Evolutionary conservation across 92 coral and sea anemone species (phyloP).

Genomic region (Heteractis magnifica): DNA sequence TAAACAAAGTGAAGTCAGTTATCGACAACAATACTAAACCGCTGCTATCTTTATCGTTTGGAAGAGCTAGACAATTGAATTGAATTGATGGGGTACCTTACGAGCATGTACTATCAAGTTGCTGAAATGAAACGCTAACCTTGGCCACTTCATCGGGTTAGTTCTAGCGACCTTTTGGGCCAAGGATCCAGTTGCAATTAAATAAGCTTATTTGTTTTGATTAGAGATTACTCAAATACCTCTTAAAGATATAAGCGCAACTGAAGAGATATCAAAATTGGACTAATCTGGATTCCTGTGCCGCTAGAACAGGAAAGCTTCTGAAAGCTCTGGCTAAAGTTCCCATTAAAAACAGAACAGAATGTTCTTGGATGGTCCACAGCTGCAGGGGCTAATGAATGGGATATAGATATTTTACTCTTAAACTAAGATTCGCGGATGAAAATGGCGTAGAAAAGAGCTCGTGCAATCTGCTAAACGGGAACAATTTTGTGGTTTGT

Average conservation of each 20-base stretch:
- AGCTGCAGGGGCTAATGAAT: too few species aligned
- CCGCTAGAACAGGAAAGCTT: neutral
- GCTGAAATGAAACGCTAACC: constrained; percentile 9
- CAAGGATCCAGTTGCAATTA: neutral
- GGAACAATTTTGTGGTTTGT: neutral
- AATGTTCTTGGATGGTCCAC: too few species aligned
- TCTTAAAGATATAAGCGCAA: neutral
- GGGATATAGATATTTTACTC: too few species aligned
- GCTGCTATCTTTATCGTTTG: neutral
- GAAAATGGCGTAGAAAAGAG: neutral
- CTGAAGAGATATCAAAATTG: neutral
- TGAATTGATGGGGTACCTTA: neutral
- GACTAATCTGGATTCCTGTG: neutral
- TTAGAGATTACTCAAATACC: neutral
- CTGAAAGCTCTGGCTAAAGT: too few species aligned
- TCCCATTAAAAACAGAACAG: too few species aligned
- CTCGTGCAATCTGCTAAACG: neutral
- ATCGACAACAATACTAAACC: neutral
- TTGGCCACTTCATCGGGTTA: neutral
- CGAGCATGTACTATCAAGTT: neutral
- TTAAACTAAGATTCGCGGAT: too few species aligned
- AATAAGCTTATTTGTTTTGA: neutral
- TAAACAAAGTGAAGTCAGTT: neutral
- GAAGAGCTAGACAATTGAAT: neutral
- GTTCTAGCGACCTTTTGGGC: neutral